Evolutionary conservation across 2,113 vertebrate genomes (phyloP), one percentile per base, ranked within the genome.

Genomic region (Nibea albiflora): DNA sequence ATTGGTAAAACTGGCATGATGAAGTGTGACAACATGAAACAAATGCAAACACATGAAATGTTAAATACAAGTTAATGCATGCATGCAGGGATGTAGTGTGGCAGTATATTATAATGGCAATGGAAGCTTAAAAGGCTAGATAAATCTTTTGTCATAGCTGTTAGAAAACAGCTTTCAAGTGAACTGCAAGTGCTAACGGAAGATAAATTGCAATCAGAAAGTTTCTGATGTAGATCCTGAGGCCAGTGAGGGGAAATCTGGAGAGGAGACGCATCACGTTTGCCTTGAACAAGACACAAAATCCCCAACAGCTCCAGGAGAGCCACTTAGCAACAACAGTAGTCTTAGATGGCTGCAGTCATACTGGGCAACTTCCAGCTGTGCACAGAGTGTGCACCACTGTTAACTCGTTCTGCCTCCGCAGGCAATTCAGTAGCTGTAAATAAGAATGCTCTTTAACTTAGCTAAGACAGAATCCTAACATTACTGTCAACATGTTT

Each of bases 361-460:
- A 78, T 58, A 72, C 46, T 78, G 71, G 74, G 77, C 7, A 78
- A 60, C 47, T 10, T 85, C 87, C 80, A 77, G 60, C 80, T 85
- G 80, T 62, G 86, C 70, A 78, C 78, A 79, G 44, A 57, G 50
- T 57, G 24, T 22, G 57, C 5, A 42, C 49, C 22, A 65, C n/a
- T 56, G 39, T 71, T 61, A 22, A 53, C 65, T 64, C 11, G 1
- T 64, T 80, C 57, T 78, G 20, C 28, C 53, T 24, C 65, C 70
- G 54, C 54, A 63, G 73, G 49, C 26, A n/a, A 11, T 64, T 39
- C 20, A n/a, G 57, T 24, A 53, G 49, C 70, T 63, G 46, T 73
- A 72, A 81, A 63, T 49, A 81, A 56, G 3, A 26, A 65, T 65
- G 19, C 28, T 24, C 22, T 77, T 47, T 28, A 67, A 52, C 26